phyloP scores from a whole-genome alignment of 2,888 invertebrate species.

The Drosophila pseudotalamancana region DNA sequence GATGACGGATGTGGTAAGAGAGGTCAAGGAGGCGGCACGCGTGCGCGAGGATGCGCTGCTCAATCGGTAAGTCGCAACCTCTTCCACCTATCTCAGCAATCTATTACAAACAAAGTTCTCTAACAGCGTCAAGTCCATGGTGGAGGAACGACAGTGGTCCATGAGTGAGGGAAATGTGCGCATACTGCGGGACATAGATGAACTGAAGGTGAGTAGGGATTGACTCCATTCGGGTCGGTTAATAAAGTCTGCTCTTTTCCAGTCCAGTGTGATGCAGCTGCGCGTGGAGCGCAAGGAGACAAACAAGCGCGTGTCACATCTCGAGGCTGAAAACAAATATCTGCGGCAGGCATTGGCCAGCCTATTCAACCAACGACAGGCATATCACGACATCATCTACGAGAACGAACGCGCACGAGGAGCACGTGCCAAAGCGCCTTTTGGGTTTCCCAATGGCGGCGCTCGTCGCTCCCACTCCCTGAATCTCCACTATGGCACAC shows the following conservation, averaged over 20 bases:
- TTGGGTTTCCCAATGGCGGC: constrained; percentile 64
- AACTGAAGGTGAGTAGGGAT: constrained; percentile 81
- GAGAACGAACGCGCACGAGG: constrained; percentile 80
- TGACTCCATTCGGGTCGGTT: background rate
- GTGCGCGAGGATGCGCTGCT: constrained; percentile 89
- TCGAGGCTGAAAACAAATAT: constrained; percentile 88
- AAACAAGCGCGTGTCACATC: constrained; percentile 88
- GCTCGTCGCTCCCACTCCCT: constrained; percentile 80
- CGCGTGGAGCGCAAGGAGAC: constrained; percentile 88
- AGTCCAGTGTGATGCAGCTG: constrained; percentile 88
- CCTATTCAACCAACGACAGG: constrained; percentile 75
- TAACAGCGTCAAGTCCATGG: constrained; percentile 83
- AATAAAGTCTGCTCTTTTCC: constrained; percentile 33
- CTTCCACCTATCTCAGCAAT: rapidly evolving
- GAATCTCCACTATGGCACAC: constrained; percentile 82
- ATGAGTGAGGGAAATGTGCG: constrained; percentile 83
- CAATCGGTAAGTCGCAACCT: constrained; percentile 72
- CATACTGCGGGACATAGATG: constrained; percentile 84
- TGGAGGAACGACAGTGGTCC: constrained; percentile 84
- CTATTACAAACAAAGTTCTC: background rate
- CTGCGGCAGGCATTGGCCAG: constrained; percentile 82
- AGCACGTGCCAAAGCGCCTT: constrained; percentile 57
- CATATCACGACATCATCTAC: constrained; percentile 78
- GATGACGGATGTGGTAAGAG: constrained; percentile 89
- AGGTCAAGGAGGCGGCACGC: constrained; percentile 90